phyloP scores from a whole-genome alignment of 2,888 invertebrate species.

The Drosophila pseudotakahashii region DNA sequence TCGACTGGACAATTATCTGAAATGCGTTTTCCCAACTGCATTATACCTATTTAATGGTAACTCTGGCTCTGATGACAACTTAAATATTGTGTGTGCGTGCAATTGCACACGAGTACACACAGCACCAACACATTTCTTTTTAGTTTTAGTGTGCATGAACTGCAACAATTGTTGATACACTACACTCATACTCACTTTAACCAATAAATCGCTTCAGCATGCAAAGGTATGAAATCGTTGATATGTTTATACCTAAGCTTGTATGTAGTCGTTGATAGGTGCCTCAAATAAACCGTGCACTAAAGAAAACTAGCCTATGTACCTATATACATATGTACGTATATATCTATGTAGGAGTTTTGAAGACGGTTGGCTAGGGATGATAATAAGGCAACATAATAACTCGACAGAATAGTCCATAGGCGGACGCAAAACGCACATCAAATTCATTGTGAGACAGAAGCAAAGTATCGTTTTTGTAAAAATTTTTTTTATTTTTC shows the following conservation, averaged over 20 bases:
- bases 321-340: not conserved
- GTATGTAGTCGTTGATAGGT: not conserved
- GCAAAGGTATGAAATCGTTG: not conserved
- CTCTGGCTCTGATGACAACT: constrained; percentile 74
- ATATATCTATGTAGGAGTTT: not conserved
- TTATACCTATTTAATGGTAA: constrained; percentile 72
- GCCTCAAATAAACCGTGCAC: not conserved
- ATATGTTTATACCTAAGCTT: not conserved
- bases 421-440: too few relatives aligned
- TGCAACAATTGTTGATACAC: constrained; percentile 24
- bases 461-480: too few relatives aligned
- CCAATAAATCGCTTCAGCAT: not conserved
- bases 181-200: not conserved
- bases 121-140: not conserved
- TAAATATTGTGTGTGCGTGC: constrained; percentile 54
- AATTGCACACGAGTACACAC: constrained; percentile 17
- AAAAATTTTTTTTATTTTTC: too few relatives aligned
- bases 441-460: too few relatives aligned
- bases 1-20: constrained; percentile 69
- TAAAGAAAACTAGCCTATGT: not conserved
- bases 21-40: constrained; percentile 70
- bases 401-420: too few relatives aligned
- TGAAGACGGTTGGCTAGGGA: too few relatives aligned
- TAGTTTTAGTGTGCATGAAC: constrained; percentile 1
- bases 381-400: too few relatives aligned